Evolutionary conservation across 1,140 invertebrate genomes (phyloP).

Genomic region (Pseudomyrmex gracilis): DNA sequence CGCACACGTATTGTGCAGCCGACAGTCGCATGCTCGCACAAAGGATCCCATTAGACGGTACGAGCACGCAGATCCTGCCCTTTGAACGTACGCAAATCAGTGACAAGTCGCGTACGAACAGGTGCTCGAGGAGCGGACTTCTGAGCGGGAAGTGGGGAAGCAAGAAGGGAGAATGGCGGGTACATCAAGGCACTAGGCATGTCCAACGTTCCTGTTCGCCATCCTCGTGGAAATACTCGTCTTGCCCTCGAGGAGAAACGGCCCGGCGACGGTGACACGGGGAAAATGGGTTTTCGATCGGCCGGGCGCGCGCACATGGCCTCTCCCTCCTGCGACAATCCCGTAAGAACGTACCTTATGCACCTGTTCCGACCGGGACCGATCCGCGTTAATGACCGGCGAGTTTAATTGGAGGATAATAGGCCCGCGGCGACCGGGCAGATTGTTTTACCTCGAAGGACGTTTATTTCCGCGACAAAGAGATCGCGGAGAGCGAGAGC

Average conservation of each 20-base stretch:
- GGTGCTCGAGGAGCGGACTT: constrained; percentile 57
- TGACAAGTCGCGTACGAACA: constrained; percentile 68
- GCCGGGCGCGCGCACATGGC: constrained; percentile 9
- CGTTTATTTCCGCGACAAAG: neutral
- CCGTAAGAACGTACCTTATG: constrained; percentile 36
- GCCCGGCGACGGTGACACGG: constrained; percentile 45
- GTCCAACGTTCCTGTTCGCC: constrained; percentile 43
- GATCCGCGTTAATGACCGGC: constrained; percentile 44
- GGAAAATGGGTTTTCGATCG: constrained; percentile 69
- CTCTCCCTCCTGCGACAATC: neutral
- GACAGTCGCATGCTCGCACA: constrained; percentile 74
- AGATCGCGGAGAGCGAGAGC: no score
- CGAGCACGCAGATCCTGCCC: constrained; percentile 68
- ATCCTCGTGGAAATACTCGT: constrained; percentile 50
- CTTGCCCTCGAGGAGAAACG: constrained; percentile 37
- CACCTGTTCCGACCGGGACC: neutral
- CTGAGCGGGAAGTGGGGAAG: constrained; percentile 7
- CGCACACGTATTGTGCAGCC: constrained; percentile 67
- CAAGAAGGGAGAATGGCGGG: neutral
- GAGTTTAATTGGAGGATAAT: constrained; percentile 59
- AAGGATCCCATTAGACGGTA: constrained; percentile 78
- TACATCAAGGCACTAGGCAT: constrained; percentile 60
- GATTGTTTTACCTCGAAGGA: neutral
- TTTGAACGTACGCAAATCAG: constrained; percentile 73
- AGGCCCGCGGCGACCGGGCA: neutral